Evolutionary conservation across 2,113 vertebrate species (phyloP), one percentile per base, ranked within the genome.

Genomic region (Suricata suricatta): DNA sequence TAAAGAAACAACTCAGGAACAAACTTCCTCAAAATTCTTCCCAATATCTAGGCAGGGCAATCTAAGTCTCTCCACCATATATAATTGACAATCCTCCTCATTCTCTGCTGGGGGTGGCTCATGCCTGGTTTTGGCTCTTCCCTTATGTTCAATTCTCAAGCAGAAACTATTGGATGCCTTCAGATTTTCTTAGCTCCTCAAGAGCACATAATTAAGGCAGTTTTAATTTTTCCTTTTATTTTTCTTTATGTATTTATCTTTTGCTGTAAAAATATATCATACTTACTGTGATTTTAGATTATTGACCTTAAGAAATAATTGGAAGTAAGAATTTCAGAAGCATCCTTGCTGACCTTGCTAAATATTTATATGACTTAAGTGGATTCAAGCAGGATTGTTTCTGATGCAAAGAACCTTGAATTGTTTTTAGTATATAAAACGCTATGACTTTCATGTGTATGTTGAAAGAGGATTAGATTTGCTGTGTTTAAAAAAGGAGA

Each of bases 321-420:
- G 96, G 96, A 95, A 90, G 41, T 66, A 23, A 96, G 96, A 74
- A 33, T 79, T 90, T 96, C 64, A 68, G 89, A 88, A 90, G 38
- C 82, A 92, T 91, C 50, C 38, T 93, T 92, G 50, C 57, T 95
- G 57, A 93, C 87, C 87, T 97, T 92, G 82, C 82, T 68, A 95
- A 96, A 93, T 96, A 97, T 74, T 96, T 96, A 81, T 84, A 74
- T 95, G 88, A 95, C 77, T 93, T 89, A 96, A 96, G 21, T 93
- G 66, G 90, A 74, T 92, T 92, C 87, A 92, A 93, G 47, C n/a
- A 79, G 72, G n/a, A 96, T 76, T 79, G n/a, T 84, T 96, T 97
- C 91, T 74, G 66, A 60, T 44, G 80, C 38, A 83, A 93, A 96
- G 92, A 96, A 88, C 88, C 88, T 88, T 87, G 90, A 79, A 7